Evolutionary conservation across 2,113 vertebrate species (phyloP), one percentile per base, ranked within the genome.

Genomic region (Ahaetulla prasina): DNA sequence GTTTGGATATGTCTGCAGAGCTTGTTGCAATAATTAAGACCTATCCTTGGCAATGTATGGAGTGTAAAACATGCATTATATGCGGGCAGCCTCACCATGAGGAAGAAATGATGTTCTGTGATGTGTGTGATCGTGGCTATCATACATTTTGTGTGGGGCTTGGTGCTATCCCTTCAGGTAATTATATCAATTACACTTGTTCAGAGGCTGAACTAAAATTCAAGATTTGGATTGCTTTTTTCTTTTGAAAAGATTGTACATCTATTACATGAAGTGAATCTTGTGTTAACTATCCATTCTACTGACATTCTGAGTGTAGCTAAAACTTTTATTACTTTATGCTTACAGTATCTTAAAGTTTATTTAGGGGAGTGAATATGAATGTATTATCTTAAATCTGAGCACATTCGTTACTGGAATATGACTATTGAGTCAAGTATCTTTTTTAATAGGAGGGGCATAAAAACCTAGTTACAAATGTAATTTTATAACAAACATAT

Each of bases 31-130:
- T 99, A 96, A 99, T 99, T 97, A 99, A 99, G 97, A 99, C 99
- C 16, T 99, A 99, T 91, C 98, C 98, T 9, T 99, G 99, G 99
- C 99, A 99, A 96, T 99, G 99, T 94, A 99, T 99, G 99, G 99
- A 99, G 96, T 99, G 99, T 95, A 99, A 99, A 97, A 99, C 99
- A 0, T 99, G 99, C 98, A 98, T 98, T 89, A 96, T 99, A 92
- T 99, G 99, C 43, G 98, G 99, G 97, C 98, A 99, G 96, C 99
- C 99, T 89, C 99, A 99, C 95, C 99, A 99, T 0, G 99, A 99
- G 98, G 99, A 99, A 93, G 98, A 99, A 96, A 99, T 99, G 99
- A 99, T 99, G 99, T 99, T 99, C 98, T 99, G 99, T 96, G 99
- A 99, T 96, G 98, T 99, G 92, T 99, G 99, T 97, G 99, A 99